Evolutionary conservation across 2,797 vertebrate genomes (phyloP), one percentile per base, ranked within the genome.

Genomic region (Acipenser ruthenus): DNA sequence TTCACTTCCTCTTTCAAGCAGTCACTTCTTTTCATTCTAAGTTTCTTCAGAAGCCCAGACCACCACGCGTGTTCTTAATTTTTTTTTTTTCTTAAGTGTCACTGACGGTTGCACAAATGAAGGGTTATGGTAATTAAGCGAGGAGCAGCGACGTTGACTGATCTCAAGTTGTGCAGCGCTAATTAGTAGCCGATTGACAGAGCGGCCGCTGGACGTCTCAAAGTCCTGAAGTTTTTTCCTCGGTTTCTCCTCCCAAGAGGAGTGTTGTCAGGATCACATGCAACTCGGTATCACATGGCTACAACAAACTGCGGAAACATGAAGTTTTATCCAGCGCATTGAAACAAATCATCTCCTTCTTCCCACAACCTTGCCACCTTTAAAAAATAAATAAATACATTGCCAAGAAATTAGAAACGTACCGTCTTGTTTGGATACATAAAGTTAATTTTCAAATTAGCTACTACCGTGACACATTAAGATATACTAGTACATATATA

Each of bases 241-340:
- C 47, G 8, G 18, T 74, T 75, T 70, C 78, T 77, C 74, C 79
- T 78, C 83, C 79, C 79, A 70, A 49, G 68, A 70, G 12, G 63
- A 70, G 56, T 18, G 71, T 69, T 69, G 69, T 63, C 15, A 68
- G 75, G 74, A 81, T 71, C 76, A 63, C 60, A 59, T 56, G 60
- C 64, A 53, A 47, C 53, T 62, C 53, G 65, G 53, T 37, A 70
- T 70, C 65, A 72, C 69, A 77, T 81, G 78, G 78, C 23, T 3
- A 3, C 23, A 82, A 71, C 69, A 74, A 70, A 70, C 71, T 53
- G 68, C 73, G 67, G 67, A 80, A 84, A 83, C 76, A 73, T 78
- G 77, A 70, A 13, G 69, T 78, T 37, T 3, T 37, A 37, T 37
- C 23, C 23, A 37, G 23, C 23, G 23, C 23, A 37, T 37, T 1